Percentiles rank a stretch among this genome's conserved stretches.
Evolutionary conservation across 2,888 invertebrate genomes (phyloP).

Genomic region (Drosophila aldrichi): DNA sequence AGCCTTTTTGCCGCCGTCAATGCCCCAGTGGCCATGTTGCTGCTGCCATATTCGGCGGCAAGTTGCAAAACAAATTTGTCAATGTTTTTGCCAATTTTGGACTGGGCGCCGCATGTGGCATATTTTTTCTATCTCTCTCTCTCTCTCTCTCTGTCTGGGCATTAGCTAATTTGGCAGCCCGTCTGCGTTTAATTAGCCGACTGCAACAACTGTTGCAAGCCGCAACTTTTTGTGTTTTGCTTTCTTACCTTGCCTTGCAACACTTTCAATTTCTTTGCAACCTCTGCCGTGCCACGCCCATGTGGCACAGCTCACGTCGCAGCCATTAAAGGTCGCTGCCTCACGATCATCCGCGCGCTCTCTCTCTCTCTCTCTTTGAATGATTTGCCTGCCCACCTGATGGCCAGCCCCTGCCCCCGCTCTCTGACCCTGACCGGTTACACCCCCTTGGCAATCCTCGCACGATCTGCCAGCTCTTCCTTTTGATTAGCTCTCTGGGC

Average conservation of each 20-base stretch:
- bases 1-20: conserved; percentile 49
- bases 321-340: conserved; percentile 80
- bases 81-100: conserved; percentile 70
- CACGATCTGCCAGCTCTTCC: conserved; percentile 61
- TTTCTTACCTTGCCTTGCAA: conserved; percentile 33
- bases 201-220: conserved; percentile 27
- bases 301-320: conserved; percentile 73
- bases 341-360: conserved; percentile 59
- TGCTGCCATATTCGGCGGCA: conserved; percentile 42
- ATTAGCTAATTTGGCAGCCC: conserved; percentile 79
- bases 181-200: conserved; percentile 72
- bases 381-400: conserved; percentile 22
- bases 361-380: conserved; percentile 15
- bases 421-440: conserved; percentile 46
- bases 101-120: conserved; percentile 51
- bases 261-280: conserved; percentile 68
- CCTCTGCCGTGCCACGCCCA: conserved; percentile 56
- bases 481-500: conserved; percentile 59
- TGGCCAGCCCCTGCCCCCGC: neutral
- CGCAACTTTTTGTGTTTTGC: neutral
- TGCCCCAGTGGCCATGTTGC: conserved; percentile 55
- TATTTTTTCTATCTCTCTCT: conserved; percentile 4
- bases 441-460: conserved; percentile 77
- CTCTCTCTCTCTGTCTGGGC: conserved; percentile 36
- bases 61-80: conserved; percentile 81